Conservation (phyloP, 37 sponge, comb jelly and placozoan genomes). For the Beroe forskalii region DNA sequence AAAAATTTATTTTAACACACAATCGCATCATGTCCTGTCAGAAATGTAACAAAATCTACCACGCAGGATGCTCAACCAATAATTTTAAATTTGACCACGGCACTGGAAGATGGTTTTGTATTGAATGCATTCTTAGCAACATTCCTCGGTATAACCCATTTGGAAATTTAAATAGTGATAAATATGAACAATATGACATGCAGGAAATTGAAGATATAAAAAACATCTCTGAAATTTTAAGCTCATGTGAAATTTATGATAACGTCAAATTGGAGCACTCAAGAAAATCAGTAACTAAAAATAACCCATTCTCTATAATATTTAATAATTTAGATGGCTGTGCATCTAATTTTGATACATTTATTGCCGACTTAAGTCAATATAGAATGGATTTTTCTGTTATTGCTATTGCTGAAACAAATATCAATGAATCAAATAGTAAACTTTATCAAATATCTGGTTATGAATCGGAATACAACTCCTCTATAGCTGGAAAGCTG, state of each 20-base stretch:
- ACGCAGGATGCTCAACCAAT: background rate
- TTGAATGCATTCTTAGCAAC: background rate
- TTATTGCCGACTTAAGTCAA: background rate
- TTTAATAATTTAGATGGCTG: too few species aligned
- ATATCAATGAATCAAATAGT: background rate
- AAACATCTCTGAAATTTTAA: background rate
- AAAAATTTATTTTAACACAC: too few species aligned
- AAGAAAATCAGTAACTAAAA: background rate
- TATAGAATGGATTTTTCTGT: background rate
- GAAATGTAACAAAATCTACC: background rate
- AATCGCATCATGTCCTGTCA: background rate
- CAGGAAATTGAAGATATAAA: background rate
- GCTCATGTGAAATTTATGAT: background rate
- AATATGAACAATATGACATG: background rate
- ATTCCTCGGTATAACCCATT: background rate
- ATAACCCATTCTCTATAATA: background rate
- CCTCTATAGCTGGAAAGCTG: background rate
- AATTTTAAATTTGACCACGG: background rate
- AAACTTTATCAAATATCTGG: background rate
- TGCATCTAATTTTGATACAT: slow-evolving; percentile 10
- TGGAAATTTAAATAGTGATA: background rate
- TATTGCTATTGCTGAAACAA: slow-evolving; percentile 19
- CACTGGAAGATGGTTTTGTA: background rate
- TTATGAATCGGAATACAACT: background rate
- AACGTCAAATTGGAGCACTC: background rate